These are phyloP conservation scores for Ectropis grisescens DNA, from an alignment of 1,140 invertebrate genomes.

Conservation along the genomic window DNA sequence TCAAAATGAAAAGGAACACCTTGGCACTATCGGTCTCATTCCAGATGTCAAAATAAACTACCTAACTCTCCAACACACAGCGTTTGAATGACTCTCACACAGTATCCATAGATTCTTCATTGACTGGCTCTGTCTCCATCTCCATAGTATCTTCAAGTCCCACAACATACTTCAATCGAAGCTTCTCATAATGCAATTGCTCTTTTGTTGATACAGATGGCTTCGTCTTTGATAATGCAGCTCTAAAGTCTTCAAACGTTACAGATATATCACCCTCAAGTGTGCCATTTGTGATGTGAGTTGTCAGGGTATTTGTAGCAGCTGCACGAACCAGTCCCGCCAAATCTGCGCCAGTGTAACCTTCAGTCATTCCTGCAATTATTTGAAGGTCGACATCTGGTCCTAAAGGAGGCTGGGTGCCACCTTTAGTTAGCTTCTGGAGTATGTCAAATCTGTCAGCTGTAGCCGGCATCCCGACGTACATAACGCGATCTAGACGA, in stretches of 20 bases:
- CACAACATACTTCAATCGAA: slow-evolving; percentile 69
- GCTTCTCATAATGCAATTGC: slow-evolving; percentile 72
- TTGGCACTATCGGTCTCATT: slow-evolving; percentile 31
- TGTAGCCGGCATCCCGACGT: slow-evolving; percentile 89
- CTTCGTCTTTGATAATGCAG: slow-evolving; percentile 81
- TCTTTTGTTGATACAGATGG: slow-evolving; percentile 86
- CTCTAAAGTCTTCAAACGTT: slow-evolving; percentile 63
- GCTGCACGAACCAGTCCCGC: slow-evolving; percentile 83
- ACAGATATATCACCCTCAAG: slow-evolving; percentile 55
- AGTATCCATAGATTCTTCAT: slow-evolving; percentile 65
- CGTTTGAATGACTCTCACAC: no score
- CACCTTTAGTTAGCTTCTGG: slow-evolving; percentile 90
- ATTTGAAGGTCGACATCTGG: slow-evolving; percentile 83
- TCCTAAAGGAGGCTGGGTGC: slow-evolving; percentile 80
- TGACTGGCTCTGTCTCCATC: slow-evolving; percentile 61
- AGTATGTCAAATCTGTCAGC: slow-evolving; percentile 91
- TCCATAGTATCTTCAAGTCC: slow-evolving; percentile 60
- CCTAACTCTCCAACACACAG: no score
- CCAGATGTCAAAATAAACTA: no score
- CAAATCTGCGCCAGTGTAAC: slow-evolving; percentile 94
- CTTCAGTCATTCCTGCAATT: slow-evolving; percentile 79
- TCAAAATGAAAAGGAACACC: slow-evolving; percentile 12
- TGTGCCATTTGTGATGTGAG: slow-evolving; percentile 48
- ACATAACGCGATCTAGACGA: slow-evolving; percentile 93
- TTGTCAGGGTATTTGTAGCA: slow-evolving; percentile 80